Evolutionary conservation across 1,140 invertebrate genomes (phyloP), one percentile per base, ranked within the genome.

Genomic region (Drosophila melanica): DNA sequence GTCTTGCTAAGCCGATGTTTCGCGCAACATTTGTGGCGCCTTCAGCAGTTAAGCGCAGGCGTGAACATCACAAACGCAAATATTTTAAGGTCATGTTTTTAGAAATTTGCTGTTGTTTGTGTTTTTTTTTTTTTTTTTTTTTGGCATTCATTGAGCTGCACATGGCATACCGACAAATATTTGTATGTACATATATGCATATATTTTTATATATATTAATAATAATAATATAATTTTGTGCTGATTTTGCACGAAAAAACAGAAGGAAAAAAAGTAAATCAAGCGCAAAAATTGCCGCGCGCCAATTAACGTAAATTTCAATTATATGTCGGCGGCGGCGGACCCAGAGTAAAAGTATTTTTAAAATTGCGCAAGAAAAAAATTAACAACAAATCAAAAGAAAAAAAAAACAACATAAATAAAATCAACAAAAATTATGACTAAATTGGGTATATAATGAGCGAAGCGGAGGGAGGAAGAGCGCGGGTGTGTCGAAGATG

Each of bases 301-400:
- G 55, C 70, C 70, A 73, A 73, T 73, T 73, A 67, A 73, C 70
- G 64, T 73, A 20, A 53, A 68, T 41, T 68, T 68, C 57, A 74
- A 73, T 60, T 68, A 60, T 71, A 62, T 68, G 14, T 55, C 39
- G 39, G 39, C 16, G 39, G 20, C 16, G 27, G 20, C 14, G 41
- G 41, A n/a, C 20, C 23, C 20, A 58, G 41, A 58, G 41, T 27
- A 62, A 54, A 62, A 16, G 16, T 62, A 69, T 47, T 63, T 41
- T 54, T 54, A 18, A 45, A 55, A 55, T 47, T 55, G 39, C 41
- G 42, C 51, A 65, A 54, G 30, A 4, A 60, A 39, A 37, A 20
- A 57, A 50, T 20, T 41, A 58, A 35, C 33, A 54, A 16, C 7
- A 45, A 44, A 44, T 39, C 8, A 58, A 7, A 44, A 44, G 27